phyloP scores from a whole-genome alignment of 2,113 vertebrate species.

The Ictalurus punctatus region DNA sequence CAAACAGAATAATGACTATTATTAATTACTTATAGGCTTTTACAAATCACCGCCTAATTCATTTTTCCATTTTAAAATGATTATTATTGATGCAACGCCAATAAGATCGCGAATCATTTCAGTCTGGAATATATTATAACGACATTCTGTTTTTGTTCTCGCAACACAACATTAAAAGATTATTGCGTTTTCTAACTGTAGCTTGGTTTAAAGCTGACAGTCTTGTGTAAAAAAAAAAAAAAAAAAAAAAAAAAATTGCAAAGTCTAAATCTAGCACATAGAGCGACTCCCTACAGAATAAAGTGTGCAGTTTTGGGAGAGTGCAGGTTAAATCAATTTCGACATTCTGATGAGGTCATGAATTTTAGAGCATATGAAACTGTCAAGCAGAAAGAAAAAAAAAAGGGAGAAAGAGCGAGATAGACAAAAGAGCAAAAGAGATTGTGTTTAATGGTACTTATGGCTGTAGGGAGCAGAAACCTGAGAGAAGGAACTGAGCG shows the following conservation, averaged over 20 bases:
- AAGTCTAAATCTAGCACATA: slow-evolving; percentile 55
- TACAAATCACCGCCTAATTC: neutral
- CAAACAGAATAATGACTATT: neutral
- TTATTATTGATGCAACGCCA: neutral
- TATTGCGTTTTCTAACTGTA: slow-evolving; percentile 36
- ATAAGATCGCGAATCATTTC: neutral
- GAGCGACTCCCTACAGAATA: slow-evolving; percentile 51
- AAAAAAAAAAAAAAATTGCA: neutral
- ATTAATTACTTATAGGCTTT: neutral
- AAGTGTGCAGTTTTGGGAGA: slow-evolving; percentile 56
- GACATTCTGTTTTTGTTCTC: slow-evolving; percentile 42
- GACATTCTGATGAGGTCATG: slow-evolving; percentile 71
- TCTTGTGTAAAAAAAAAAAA: slow-evolving; percentile 16
- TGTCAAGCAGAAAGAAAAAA: slow-evolving; percentile 56
- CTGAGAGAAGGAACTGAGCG: slow-evolving; percentile 58
- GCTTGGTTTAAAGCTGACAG: slow-evolving; percentile 57
- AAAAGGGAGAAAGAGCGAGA: slow-evolving; percentile 35
- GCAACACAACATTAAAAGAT: neutral
- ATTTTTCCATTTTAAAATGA: neutral
- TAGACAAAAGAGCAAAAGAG: slow-evolving; percentile 66
- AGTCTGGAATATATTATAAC: neutral
- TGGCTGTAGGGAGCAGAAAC: slow-evolving; percentile 67
- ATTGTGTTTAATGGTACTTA: slow-evolving; percentile 68
- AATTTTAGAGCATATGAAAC: slow-evolving; percentile 68
- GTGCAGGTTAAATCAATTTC: slow-evolving; percentile 72